phyloP scores from a whole-genome alignment of 2,113 vertebrate genomes.

The Promerops cafer region DNA sequence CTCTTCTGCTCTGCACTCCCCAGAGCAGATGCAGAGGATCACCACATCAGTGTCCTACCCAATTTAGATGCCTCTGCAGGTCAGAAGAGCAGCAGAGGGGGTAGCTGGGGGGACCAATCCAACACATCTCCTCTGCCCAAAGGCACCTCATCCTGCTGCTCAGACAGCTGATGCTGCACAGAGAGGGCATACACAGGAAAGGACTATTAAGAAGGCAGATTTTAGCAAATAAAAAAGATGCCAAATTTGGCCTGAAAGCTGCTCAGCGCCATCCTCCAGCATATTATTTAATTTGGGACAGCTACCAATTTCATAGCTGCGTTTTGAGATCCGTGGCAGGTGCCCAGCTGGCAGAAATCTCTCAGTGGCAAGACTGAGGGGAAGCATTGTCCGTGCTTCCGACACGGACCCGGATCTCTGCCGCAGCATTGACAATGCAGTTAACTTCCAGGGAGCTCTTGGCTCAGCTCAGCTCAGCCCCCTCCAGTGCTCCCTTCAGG shows the following conservation, averaged over 20 bases:
- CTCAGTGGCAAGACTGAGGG: background rate
- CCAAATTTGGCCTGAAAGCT: background rate
- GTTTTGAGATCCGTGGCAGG: background rate
- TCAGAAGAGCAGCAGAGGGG: background rate
- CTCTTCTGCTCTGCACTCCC: background rate
- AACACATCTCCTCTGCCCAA: background rate
- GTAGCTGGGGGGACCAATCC: background rate
- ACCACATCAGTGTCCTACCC: accelerated
- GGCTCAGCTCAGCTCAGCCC: background rate
- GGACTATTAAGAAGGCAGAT: background rate
- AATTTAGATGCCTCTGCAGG: background rate
- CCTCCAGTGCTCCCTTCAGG: background rate
- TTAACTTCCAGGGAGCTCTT: background rate
- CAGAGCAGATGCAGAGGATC: background rate
- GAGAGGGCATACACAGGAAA: background rate
- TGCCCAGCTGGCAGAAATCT: background rate
- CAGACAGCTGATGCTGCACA: background rate
- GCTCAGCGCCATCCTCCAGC: background rate
- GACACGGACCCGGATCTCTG: accelerated
- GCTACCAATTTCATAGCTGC: background rate
- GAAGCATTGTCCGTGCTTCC: background rate
- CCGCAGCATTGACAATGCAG: background rate
- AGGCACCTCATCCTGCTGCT: background rate
- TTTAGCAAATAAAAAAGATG: background rate
- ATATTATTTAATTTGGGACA: background rate